Conservation (phyloP, 2,888 invertebrate species). For the Aelia acuminata region DNA sequence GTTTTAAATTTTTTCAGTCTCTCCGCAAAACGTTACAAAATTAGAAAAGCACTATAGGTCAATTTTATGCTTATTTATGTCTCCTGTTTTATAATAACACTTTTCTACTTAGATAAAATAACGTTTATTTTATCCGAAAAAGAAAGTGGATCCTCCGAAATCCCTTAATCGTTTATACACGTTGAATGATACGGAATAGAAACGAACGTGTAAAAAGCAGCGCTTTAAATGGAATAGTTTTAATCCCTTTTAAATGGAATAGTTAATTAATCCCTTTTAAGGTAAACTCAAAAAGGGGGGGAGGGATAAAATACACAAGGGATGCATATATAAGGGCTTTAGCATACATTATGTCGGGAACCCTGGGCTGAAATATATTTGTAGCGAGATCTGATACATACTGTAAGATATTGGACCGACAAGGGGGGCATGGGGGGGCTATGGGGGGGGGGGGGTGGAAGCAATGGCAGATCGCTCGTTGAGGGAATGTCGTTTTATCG, state of each 20-base stretch:
- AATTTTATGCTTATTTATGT: no score
- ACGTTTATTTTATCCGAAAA: no score
- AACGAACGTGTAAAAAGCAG: constrained; percentile 1
- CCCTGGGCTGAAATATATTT: constrained; percentile 12
- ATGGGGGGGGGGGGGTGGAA: not conserved
- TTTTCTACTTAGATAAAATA: no score
- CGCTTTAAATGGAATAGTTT: constrained; percentile 8
- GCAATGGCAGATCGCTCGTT: constrained; percentile 18
- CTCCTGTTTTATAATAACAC: no score
- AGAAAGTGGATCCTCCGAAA: no score
- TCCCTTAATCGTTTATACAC: constrained; percentile 1
- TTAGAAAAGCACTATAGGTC: no score
- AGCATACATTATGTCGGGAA: constrained; percentile 10
- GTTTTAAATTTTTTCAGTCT: no score
- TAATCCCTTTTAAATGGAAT: constrained; percentile 31
- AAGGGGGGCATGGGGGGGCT: not conserved
- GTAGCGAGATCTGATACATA: constrained; percentile 37
- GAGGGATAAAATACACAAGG: not conserved
- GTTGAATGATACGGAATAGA: not conserved
- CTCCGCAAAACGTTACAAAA: no score
- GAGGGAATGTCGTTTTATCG: constrained; percentile 27
- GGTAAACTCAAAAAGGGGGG: constrained; percentile 5
- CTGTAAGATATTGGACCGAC: constrained; percentile 40
- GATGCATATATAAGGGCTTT: constrained; percentile 30
- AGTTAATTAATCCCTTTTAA: constrained; percentile 19